These are phyloP conservation scores for Drosophila pseudoananassae DNA, from an alignment of 1,140 invertebrate genomes.

Conservation along the genomic window DNA sequence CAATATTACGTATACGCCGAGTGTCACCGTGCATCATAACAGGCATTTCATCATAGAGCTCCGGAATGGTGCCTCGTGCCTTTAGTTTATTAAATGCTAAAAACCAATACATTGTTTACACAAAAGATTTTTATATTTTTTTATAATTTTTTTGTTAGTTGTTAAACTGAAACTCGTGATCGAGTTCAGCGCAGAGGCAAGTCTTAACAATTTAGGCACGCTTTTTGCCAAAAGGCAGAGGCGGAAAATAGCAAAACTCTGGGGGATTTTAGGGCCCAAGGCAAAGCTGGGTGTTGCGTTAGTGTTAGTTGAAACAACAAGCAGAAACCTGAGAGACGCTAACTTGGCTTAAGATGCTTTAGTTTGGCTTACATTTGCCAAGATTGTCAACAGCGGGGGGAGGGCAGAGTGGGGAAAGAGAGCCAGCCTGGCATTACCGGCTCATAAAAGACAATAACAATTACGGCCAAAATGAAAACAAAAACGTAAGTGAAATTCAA, in stretches of 20 bases:
- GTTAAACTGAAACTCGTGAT: conserved; percentile 74
- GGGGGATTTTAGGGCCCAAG: not conserved
- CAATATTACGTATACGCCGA: conserved; percentile 40
- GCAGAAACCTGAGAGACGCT: conserved; percentile 36
- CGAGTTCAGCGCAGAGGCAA: conserved; percentile 25
- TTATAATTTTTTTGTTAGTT: conserved; percentile 22
- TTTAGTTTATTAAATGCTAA: conserved; percentile 36
- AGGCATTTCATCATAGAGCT: conserved; percentile 31
- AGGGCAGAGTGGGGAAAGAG: conserved; percentile 4
- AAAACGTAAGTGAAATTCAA: conserved; percentile 35
- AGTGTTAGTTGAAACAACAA: conserved; percentile 41
- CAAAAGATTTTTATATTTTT: conserved; percentile 45
- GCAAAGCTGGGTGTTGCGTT: conserved; percentile 32
- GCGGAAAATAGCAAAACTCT: not conserved
- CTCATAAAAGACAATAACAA: conserved; percentile 71
- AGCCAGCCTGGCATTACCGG: conserved; percentile 45
- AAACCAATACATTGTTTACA: conserved; percentile 21
- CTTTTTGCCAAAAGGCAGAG: conserved; percentile 30
- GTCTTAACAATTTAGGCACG: conserved; percentile 70
- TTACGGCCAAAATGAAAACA: conserved; percentile 59
- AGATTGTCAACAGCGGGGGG: not conserved
- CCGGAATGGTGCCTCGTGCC: conserved; percentile 24
- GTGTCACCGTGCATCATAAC: conserved; percentile 18
- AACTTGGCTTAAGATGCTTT: conserved; percentile 67
- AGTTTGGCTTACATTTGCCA: conserved; percentile 62